phyloP scores from a whole-genome alignment of 2,888 invertebrate genomes.

The Lasioglossum morio region DNA sequence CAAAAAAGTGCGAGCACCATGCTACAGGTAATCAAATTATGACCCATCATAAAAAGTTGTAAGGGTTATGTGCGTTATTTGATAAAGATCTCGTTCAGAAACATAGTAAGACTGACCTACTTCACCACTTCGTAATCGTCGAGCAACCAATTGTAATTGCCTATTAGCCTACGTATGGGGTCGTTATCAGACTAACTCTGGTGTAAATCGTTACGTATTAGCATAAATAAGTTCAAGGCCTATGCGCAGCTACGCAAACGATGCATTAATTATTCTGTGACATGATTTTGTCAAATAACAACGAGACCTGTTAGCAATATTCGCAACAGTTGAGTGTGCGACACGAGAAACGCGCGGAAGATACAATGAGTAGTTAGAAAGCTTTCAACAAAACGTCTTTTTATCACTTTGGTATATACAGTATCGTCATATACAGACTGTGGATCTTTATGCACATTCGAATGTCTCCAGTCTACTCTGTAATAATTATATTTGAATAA shows the following conservation, averaged over 20 bases:
- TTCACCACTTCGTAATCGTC: slow-evolving; percentile 60
- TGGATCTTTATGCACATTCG: not conserved
- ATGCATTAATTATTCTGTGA: slow-evolving; percentile 64
- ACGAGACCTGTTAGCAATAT: slow-evolving; percentile 36
- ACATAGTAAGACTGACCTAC: slow-evolving; percentile 53
- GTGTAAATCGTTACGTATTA: slow-evolving; percentile 76
- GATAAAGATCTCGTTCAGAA: slow-evolving; percentile 54
- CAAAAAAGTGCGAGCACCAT: not conserved
- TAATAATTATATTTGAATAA: not conserved
- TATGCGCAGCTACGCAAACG: slow-evolving; percentile 71
- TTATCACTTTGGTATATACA: not conserved
- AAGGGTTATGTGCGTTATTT: slow-evolving; percentile 44
- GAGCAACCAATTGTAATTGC: slow-evolving; percentile 67
- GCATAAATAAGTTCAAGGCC: slow-evolving; percentile 78
- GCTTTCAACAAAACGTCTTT: not conserved
- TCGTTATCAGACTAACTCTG: slow-evolving; percentile 69
- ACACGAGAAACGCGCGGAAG: no score
- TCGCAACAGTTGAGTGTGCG: slow-evolving; percentile 27
- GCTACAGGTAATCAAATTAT: slow-evolving; percentile 36
- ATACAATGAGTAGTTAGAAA: not conserved
- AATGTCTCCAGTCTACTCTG: not conserved
- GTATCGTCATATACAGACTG: not conserved
- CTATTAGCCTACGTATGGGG: slow-evolving; percentile 64
- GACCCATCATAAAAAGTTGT: slow-evolving; percentile 43
- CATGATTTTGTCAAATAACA: slow-evolving; percentile 57